Evolutionary conservation across 2,797 vertebrate genomes (phyloP).

Genomic region (Mormyrops boulengeri): DNA sequence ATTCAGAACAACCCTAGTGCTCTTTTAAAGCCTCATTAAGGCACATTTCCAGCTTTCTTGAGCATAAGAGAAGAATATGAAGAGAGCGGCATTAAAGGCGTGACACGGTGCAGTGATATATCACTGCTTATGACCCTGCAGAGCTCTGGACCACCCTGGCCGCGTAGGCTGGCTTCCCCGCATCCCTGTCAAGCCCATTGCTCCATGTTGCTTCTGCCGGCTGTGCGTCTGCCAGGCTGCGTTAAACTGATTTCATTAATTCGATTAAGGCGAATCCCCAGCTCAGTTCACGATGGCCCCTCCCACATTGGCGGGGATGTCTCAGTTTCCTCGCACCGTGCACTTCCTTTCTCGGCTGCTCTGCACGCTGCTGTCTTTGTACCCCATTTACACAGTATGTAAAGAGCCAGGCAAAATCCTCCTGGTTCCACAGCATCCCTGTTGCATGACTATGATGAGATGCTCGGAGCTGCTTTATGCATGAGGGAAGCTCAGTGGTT

Average conservation of each 20-base stretch:
- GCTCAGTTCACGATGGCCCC: background rate
- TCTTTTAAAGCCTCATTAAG: background rate
- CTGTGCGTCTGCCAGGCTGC: background rate
- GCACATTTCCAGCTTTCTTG: background rate
- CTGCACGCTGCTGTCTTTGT: background rate
- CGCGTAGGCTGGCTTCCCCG: background rate
- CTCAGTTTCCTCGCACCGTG: background rate
- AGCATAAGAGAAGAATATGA: background rate
- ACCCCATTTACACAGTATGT: background rate
- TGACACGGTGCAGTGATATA: background rate
- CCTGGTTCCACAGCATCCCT: background rate
- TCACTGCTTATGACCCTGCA: background rate
- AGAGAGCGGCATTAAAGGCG: too few relatives aligned
- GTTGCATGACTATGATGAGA: background rate
- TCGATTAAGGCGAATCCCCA: background rate
- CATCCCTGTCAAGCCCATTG: background rate
- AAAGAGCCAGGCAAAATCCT: background rate
- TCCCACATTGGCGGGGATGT: background rate
- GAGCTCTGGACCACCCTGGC: background rate
- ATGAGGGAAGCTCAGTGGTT: background rate
- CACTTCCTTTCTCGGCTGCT: background rate
- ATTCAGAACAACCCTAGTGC: background rate
- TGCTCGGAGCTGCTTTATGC: background rate
- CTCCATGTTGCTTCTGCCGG: background rate
- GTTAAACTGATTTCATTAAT: constrained; percentile 15